These are phyloP conservation scores for Watersipora subatra DNA, from an alignment of 1,140 invertebrate genomes.

Conservation along the genomic window DNA sequence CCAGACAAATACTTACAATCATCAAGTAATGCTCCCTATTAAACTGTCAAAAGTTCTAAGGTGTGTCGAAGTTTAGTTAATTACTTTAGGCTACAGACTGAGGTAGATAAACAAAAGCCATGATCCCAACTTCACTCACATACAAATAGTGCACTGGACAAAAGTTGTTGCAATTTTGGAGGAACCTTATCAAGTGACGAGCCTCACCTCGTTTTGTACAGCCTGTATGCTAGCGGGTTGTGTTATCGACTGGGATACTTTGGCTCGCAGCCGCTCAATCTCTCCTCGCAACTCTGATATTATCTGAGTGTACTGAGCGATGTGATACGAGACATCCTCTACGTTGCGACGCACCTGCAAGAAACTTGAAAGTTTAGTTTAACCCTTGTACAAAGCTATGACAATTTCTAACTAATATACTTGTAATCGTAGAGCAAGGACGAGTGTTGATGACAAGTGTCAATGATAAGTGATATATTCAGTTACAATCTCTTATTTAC, in stretches of 20 bases:
- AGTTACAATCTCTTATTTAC: no score
- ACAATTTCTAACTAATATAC: conserved; percentile 6
- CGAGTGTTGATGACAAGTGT: neutral
- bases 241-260: conserved; percentile 51
- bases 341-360: conserved; percentile 58
- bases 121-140: no score
- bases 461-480: no score
- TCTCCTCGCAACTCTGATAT: conserved; percentile 70
- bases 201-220: conserved; percentile 21
- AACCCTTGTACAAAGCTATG: neutral
- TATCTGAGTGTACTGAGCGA: conserved; percentile 63
- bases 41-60: no score
- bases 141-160: no score
- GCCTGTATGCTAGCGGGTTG: conserved; percentile 39
- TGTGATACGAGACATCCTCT: conserved; percentile 64
- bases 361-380: neutral
- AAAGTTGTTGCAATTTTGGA: no score
- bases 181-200: no score
- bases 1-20: no score
- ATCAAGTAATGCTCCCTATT: no score
- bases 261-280: conserved; percentile 62
- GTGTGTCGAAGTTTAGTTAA: no score
- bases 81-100: no score
- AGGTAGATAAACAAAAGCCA: no score
- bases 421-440: neutral